Conservation (phyloP, 2,888 invertebrate species). For the Lumbricus terrestris region DNA sequence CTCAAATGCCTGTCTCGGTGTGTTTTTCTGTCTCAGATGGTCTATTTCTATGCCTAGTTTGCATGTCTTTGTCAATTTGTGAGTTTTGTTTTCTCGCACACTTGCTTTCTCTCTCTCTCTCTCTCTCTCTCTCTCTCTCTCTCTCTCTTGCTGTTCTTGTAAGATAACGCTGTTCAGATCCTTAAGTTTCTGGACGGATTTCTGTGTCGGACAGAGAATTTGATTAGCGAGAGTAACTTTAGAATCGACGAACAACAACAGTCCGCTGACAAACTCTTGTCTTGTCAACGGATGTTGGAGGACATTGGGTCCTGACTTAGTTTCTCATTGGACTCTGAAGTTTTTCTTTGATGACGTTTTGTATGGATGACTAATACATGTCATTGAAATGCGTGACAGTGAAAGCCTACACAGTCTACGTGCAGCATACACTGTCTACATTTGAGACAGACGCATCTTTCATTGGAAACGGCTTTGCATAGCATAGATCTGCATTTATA, state of each 20-base stretch:
- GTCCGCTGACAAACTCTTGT: neutral
- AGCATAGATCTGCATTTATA: constrained; percentile 4
- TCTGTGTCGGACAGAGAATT: neutral
- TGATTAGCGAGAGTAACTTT: constrained; percentile 3
- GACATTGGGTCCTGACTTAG: neutral
- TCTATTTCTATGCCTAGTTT: neutral
- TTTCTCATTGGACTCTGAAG: neutral
- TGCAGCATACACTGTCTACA: neutral
- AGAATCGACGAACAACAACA: neutral
- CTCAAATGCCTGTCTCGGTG: neutral
- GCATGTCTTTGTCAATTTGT: neutral
- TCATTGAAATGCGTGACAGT: neutral
- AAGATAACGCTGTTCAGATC: neutral
- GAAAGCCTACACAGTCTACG: neutral
- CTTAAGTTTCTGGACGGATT: neutral
- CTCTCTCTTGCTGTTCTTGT: neutral
- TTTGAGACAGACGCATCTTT: neutral
- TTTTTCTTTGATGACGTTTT: neutral
- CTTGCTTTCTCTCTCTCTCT: too few relatives aligned
- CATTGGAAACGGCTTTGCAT: neutral
- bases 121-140: too few relatives aligned
- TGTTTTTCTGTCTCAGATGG: neutral
- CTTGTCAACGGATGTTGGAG: neutral
- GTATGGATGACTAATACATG: neutral
- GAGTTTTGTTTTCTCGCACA: too few relatives aligned